These are phyloP conservation scores for Drosophila tristis DNA, from an alignment of 1,140 invertebrate genomes.

Conservation along the genomic window DNA sequence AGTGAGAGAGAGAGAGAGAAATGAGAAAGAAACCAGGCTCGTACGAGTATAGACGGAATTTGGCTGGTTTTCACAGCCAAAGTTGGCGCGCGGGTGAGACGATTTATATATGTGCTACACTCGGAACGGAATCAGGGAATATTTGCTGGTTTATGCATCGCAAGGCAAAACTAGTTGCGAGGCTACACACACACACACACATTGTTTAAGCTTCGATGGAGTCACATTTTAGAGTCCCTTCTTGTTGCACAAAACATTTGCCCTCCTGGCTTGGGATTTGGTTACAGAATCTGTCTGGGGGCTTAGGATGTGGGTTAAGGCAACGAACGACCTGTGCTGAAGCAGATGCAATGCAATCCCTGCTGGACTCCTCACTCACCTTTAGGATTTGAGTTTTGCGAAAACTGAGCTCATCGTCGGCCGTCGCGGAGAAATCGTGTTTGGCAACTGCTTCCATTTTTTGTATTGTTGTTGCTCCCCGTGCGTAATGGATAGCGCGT, in stretches of 20 bases:
- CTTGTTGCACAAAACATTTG: too few species aligned
- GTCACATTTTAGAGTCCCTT: too few species aligned
- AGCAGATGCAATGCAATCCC: slow-evolving; percentile 38
- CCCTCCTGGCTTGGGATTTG: slow-evolving; percentile 7
- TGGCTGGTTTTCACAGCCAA: too few species aligned
- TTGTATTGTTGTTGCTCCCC: slow-evolving; percentile 25
- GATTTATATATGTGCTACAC: too few species aligned
- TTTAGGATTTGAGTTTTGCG: slow-evolving; percentile 96
- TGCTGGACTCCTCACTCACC: slow-evolving; percentile 86
- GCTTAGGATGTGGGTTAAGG: slow-evolving; percentile 52
- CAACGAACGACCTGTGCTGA: slow-evolving; percentile 41
- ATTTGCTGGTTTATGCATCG: too few species aligned
- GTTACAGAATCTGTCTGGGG: slow-evolving; percentile 38
- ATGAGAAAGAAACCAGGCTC: slow-evolving; percentile 18
- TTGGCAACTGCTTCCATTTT: slow-evolving; percentile 99
- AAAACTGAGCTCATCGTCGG: slow-evolving; percentile 99
- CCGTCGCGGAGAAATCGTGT: slow-evolving; percentile 99
- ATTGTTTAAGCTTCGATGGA: too few species aligned
- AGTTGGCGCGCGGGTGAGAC: too few species aligned
- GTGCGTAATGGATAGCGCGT: slow-evolving; percentile 31
- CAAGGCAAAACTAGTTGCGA: too few species aligned
- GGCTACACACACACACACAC: too few species aligned
- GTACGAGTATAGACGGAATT: too few species aligned
- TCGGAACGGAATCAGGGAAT: too few species aligned
- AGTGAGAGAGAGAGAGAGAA: slow-evolving; percentile 3